Percentiles rank a stretch among this genome's conserved stretches.
These are phyloP conservation scores for Tragelaphus strepsiceros DNA, from an alignment of 2,113 vertebrate genomes.

Conservation along the genomic window DNA sequence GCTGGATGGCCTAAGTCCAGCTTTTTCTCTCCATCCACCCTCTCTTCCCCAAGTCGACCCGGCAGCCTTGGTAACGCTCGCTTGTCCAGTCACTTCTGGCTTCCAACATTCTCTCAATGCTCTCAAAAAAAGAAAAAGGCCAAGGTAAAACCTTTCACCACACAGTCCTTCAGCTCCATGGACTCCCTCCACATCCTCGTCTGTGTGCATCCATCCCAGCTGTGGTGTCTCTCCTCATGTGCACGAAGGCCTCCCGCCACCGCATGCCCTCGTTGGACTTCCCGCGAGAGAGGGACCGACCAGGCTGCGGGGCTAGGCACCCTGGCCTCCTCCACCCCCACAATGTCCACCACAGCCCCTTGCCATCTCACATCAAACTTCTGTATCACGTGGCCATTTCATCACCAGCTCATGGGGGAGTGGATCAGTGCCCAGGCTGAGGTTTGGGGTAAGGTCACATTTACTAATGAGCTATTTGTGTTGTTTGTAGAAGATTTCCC, in stretches of 20 bases:
- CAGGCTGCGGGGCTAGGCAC: background rate
- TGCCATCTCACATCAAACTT: accelerated
- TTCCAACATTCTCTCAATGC: background rate
- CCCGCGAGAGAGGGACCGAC: background rate
- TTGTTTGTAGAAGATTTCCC: background rate
- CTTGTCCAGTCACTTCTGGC: background rate
- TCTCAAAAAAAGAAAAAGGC: background rate
- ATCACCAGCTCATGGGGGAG: background rate
- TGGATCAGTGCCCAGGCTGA: accelerated
- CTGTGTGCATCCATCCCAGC: background rate
- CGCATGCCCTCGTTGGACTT: background rate
- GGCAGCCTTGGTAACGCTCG: background rate
- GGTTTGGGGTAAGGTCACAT: background rate
- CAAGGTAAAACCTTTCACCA: background rate
- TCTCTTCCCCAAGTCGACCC: background rate
- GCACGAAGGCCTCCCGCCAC: background rate
- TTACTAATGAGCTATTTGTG: background rate
- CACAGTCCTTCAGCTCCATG: accelerated
- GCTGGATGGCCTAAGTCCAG: background rate
- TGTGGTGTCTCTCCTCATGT: background rate
- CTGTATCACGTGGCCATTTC: background rate
- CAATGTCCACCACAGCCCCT: background rate
- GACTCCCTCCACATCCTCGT: background rate
- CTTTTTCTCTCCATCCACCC: background rate
- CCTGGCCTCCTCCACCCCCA: background rate